A percentile compares a stretch with the other conserved stretches of the same genome.
phyloP scores from a whole-genome alignment of 2,888 invertebrate genomes.

The Agapostemon virescens region DNA sequence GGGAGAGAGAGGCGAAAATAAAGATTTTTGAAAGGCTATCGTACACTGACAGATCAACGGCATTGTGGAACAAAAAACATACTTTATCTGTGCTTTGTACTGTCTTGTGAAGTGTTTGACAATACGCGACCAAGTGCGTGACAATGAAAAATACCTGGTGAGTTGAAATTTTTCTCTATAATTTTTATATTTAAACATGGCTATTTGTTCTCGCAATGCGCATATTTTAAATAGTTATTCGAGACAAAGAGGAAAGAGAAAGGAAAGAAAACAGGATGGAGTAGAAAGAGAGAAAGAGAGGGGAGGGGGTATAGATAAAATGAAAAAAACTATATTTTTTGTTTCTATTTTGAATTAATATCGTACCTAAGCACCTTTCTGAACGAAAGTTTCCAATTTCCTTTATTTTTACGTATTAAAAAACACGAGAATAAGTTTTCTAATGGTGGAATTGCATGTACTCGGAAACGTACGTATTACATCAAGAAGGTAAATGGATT shows the following conservation, averaged over 20 bases:
- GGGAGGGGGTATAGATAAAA: slow-evolving; percentile 14
- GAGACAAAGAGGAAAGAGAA: slow-evolving; percentile 44
- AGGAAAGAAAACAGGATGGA: slow-evolving; percentile 33
- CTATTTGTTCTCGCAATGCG: slow-evolving; percentile 34
- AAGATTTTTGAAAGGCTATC: slow-evolving; percentile 22
- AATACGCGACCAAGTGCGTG: slow-evolving; percentile 20
- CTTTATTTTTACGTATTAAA: not conserved
- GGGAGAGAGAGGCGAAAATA: not conserved
- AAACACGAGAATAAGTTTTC: slow-evolving; percentile 56
- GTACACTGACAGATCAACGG: slow-evolving; percentile 50
- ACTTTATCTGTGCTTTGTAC: slow-evolving; percentile 22
- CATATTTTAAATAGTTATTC: slow-evolving; percentile 33
- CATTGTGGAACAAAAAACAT: slow-evolving; percentile 18
- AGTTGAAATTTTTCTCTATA: slow-evolving; percentile 39
- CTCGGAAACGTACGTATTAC: slow-evolving; percentile 54
- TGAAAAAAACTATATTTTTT: slow-evolving; percentile 36
- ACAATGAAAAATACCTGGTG: slow-evolving; percentile 54
- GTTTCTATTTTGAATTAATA: slow-evolving; percentile 19
- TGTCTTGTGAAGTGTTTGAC: slow-evolving; percentile 42
- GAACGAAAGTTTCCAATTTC: not conserved
- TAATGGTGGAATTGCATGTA: slow-evolving; percentile 54
- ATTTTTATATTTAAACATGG: slow-evolving; percentile 1
- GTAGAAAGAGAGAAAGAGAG: not conserved
- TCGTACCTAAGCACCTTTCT: not conserved
- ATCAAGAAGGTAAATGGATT: slow-evolving; percentile 33